Evolutionary conservation across 1,140 invertebrate species (phyloP), one percentile per base, ranked within the genome.

Genomic region (Penaeus chinensis): DNA sequence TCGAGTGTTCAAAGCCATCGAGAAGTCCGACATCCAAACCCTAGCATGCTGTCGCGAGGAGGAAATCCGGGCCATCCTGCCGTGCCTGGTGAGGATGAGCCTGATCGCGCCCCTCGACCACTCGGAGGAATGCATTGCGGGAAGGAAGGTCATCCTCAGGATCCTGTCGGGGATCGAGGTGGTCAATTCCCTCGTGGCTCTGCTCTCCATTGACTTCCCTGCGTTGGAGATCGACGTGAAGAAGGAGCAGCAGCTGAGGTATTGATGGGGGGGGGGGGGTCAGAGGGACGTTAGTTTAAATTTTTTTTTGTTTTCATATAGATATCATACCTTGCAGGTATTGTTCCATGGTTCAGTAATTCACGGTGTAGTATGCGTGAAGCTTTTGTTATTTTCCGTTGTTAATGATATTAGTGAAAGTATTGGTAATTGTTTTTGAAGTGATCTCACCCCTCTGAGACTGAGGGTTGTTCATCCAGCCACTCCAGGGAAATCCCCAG

Each of bases 141-240:
- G 95, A 18, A 95, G 97, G 89, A 97, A 98, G 92, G 95, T 96
- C 90, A 96, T 99, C 76, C 92, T 99, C 0, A 96, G 96, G 20
- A 94, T 98, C 60, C 93, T 99, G 0, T 97, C 97, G 2, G 96
- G 96, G 5, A 96, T 98, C 89, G 97, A 99, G 92, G 94, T 97
- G 54, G 98, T 99, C 0, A 99, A 99, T 93, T 96, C 97, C 74
- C 96, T 99, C 81, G 97, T 99, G 11, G 96, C 96, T 18, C 93
- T 99, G 5, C 93, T 99, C 19, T 98, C 97, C 2, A 98, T 99
- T 71, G 97, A 99, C 93, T 99, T 99, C 93, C 96, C 98, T 91
- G 94, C 95, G 24, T 93, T 99, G 54, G 98, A 99, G 93, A 95
- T 95, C 27, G 97, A 99, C 91, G 95, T 98, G 0, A 96, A 96